A percentile compares a stretch with the other conserved stretches of the same genome.
Conservation (phyloP, 2,888 invertebrate genomes). For the Timema podura region DNA sequence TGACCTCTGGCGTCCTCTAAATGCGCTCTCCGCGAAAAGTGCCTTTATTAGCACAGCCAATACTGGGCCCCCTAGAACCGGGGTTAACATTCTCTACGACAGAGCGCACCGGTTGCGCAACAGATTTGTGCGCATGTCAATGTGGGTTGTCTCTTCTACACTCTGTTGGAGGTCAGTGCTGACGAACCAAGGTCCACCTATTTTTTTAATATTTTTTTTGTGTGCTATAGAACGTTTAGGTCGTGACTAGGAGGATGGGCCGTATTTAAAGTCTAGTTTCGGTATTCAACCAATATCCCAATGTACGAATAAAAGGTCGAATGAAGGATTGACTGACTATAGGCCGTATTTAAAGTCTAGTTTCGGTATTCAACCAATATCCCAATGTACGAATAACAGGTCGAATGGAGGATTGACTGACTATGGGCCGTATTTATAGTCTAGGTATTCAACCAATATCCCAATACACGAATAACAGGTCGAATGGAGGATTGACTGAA, state of each 20-base stretch:
- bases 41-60: slow-evolving; percentile 32
- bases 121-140: slow-evolving; percentile 5
- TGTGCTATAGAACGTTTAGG: not conserved
- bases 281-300: no score
- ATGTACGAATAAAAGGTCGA: no score
- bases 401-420: no score
- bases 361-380: no score
- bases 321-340: no score
- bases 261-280: no score
- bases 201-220: not conserved
- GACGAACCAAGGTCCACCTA: not conserved
- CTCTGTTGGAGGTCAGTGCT: slow-evolving; percentile 10
- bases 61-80: slow-evolving; percentile 22
- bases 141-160: slow-evolving; percentile 7
- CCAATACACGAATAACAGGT: no score
- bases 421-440: no score
- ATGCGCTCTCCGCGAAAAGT: slow-evolving; percentile 24
- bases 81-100: slow-evolving; percentile 26
- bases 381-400: no score
- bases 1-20: slow-evolving; percentile 32
- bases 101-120: not conserved
- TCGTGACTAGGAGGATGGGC: not conserved
- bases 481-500: no score
- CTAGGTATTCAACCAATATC: no score
- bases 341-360: no score